Evolutionary conservation across 2,888 invertebrate genomes (phyloP).

Genomic region (Spicauda simplicius): DNA sequence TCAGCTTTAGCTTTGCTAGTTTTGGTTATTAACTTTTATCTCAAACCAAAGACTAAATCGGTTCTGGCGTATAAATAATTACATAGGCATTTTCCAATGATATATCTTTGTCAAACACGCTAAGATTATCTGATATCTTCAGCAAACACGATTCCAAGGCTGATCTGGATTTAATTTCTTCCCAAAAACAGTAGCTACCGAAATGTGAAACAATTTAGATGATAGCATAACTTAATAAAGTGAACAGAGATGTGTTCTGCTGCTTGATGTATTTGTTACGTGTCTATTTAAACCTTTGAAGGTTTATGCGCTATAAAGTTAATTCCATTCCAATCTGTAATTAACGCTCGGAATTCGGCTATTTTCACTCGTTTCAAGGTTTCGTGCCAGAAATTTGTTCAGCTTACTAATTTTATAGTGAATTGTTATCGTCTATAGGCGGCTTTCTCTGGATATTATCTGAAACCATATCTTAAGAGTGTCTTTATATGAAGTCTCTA

Average conservation of each 20-base stretch:
- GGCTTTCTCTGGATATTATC: background rate
- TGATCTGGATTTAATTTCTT: slow-evolving; percentile 38
- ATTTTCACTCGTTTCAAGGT: no score
- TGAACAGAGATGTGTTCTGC: no score
- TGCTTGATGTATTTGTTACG: no score
- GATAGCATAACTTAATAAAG: background rate
- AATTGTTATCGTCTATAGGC: background rate
- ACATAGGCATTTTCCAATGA: slow-evolving; percentile 51
- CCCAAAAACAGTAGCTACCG: slow-evolving; percentile 26
- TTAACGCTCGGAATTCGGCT: no score
- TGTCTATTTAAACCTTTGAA: no score
- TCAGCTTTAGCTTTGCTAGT: no score
- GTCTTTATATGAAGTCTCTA: background rate
- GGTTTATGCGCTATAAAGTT: no score
- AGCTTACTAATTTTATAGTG: background rate
- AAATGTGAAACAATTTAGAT: slow-evolving; percentile 19
- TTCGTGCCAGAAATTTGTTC: background rate
- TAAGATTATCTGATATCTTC: slow-evolving; percentile 55
- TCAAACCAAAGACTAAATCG: slow-evolving; percentile 1
- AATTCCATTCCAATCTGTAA: no score
- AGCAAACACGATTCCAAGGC: slow-evolving; percentile 59
- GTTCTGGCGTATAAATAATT: slow-evolving; percentile 46
- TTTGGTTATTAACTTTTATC: background rate
- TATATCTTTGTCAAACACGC: slow-evolving; percentile 58
- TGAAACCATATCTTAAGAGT: background rate